A percentile compares a stretch with the other conserved stretches of the same genome.
phyloP scores from a whole-genome alignment of 2,113 vertebrate genomes.

The Saccopteryx bilineata region DNA sequence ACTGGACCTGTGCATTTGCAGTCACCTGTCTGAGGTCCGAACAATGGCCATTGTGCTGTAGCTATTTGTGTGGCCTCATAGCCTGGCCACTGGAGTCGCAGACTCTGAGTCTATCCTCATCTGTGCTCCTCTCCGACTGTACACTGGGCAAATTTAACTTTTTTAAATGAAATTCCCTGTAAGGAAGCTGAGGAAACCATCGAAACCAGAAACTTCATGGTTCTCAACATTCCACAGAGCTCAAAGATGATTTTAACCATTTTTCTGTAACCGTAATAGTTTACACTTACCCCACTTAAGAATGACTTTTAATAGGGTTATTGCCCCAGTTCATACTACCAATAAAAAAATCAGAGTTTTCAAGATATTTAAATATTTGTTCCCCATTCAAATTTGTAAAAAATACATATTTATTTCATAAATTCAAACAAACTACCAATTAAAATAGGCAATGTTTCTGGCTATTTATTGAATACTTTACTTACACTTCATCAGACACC shows the following conservation, averaged over 20 bases:
- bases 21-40: background rate
- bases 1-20: accelerated
- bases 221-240: background rate
- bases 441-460: slow-evolving; percentile 17
- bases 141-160: background rate
- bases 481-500: slow-evolving; percentile 13
- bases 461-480: slow-evolving; percentile 50
- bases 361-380: background rate
- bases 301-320: background rate
- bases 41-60: too few relatives aligned
- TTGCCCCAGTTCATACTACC: background rate
- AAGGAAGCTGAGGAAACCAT: background rate
- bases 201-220: background rate
- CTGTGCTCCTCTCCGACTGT: background rate
- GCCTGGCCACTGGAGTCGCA: background rate
- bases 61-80: background rate
- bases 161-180: background rate
- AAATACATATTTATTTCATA: slow-evolving; percentile 36
- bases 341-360: slow-evolving; percentile 18
- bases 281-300: background rate
- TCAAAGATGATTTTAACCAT: slow-evolving; percentile 8
- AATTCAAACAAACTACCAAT: slow-evolving; percentile 41
- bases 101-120: too few relatives aligned
- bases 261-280: background rate
- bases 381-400: slow-evolving; percentile 10